These are phyloP conservation scores for Eristalinus sepulchralis DNA, from an alignment of 2,888 invertebrate species.

Conservation along the genomic window DNA sequence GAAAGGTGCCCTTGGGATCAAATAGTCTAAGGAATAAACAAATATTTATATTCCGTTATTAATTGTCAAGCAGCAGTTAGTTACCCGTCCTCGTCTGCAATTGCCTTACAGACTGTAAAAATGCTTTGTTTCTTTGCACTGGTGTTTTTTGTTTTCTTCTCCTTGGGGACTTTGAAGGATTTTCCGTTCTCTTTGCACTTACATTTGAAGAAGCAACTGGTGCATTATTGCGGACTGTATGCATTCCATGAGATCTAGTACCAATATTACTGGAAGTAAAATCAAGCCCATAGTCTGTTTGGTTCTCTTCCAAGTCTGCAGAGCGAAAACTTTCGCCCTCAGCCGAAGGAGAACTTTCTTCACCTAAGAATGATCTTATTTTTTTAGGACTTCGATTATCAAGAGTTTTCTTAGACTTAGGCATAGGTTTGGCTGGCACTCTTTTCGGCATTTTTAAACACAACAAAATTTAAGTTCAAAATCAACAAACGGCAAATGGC, in stretches of 20 bases:
- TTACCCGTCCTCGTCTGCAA: slow-evolving; percentile 67
- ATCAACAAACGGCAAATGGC: not conserved
- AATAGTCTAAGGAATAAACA: slow-evolving; percentile 4
- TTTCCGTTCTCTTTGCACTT: not conserved
- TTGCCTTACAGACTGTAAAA: slow-evolving; percentile 56
- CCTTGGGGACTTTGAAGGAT: not conserved
- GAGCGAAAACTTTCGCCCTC: slow-evolving; percentile 16
- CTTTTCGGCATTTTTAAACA: not conserved
- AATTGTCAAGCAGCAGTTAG: not conserved
- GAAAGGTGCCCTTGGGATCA: slow-evolving; percentile 81
- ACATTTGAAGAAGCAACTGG: not conserved
- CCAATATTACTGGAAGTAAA: slow-evolving; percentile 47
- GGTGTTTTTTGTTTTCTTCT: slow-evolving; percentile 66
- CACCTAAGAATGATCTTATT: not conserved
- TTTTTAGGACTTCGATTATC: not conserved
- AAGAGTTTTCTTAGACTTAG: not conserved
- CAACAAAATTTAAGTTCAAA: slow-evolving; percentile 2
- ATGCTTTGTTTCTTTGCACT: not conserved
- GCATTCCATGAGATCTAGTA: not conserved
- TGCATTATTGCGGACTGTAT: not conserved
- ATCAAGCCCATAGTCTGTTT: slow-evolving; percentile 71
- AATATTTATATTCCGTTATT: not conserved
- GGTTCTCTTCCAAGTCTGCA: slow-evolving; percentile 20
- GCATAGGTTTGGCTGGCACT: not conserved
- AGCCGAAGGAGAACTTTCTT: not conserved